These are phyloP conservation scores for Heterodera filipjevi DNA, from an alignment of 2,888 invertebrate species.

Conservation along the genomic window DNA sequence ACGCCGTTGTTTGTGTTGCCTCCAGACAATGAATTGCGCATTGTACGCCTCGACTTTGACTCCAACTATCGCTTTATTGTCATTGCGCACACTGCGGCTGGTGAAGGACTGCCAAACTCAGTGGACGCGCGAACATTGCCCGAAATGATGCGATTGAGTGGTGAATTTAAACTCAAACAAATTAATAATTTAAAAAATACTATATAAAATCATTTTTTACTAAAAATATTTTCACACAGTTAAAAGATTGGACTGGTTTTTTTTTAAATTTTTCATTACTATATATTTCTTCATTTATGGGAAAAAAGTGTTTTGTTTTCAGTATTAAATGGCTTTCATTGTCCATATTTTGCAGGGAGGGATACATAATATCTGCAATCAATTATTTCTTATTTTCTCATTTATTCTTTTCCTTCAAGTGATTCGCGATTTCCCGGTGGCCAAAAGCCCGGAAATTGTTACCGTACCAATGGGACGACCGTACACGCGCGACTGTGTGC, in stretches of 20 bases:
- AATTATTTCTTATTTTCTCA: too few species aligned
- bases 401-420: constrained; percentile 14
- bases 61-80: constrained; percentile 81
- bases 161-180: constrained; percentile 20
- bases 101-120: constrained; percentile 76
- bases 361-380: too few species aligned
- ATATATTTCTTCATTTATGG: too few species aligned
- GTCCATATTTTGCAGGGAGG: too few species aligned
- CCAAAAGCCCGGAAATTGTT: constrained; percentile 34
- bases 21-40: constrained; percentile 48
- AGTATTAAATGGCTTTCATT: too few species aligned
- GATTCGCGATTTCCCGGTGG: constrained; percentile 32
- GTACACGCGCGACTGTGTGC: constrained; percentile 60
- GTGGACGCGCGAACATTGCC: constrained; percentile 61
- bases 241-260: too few species aligned
- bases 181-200: too few species aligned
- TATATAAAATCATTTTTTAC: too few species aligned
- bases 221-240: too few species aligned
- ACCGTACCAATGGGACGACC: constrained; percentile 62
- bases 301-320: too few species aligned
- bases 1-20: constrained; percentile 43
- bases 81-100: constrained; percentile 82
- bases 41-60: constrained; percentile 74
- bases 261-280: too few species aligned
- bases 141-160: constrained; percentile 45